Conservation (phyloP, 2,113 vertebrate species). For the Danio rerio region GRCz12tu NC_133184.1:12940501-12941000, state of each 20-base stretch:
- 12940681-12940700: no score
- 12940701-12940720: neutral
- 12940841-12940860: no score
- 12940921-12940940: no score
- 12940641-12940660: slow-evolving; percentile 32
- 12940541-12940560: slow-evolving; percentile 61
- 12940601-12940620: slow-evolving; percentile 32
- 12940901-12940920: no score
- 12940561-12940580: slow-evolving; percentile 17
- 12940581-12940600: slow-evolving; percentile 32
- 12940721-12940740: neutral
- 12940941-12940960: no score
- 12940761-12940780: neutral
- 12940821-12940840: no score
- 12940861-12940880: neutral
- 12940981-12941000: no score
- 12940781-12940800: neutral
- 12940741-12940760: neutral
- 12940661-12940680: slow-evolving; percentile 5
- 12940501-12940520: slow-evolving; percentile 76
- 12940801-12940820: no score
- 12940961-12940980: no score
- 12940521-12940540: slow-evolving; percentile 57
- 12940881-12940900: no score
- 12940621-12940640: slow-evolving; percentile 28